A percentile compares a stretch with the other conserved stretches of the same genome.
Conservation (phyloP, 2,113 vertebrate genomes). For the Periophthalmodon schlosseri region DNA sequence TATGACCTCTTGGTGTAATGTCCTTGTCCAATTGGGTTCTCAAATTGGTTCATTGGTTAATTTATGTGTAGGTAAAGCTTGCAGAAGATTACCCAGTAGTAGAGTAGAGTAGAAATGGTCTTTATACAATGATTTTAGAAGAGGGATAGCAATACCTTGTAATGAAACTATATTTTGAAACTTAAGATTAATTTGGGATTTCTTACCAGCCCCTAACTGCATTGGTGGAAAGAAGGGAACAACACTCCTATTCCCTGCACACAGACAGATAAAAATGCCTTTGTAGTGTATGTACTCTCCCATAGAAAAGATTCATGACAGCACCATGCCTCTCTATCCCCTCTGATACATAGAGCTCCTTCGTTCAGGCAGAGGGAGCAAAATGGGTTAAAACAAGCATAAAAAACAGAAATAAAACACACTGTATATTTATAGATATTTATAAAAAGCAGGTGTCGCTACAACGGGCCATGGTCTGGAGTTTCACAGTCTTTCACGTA, state of each 20-base stretch:
- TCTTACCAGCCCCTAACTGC: not conserved
- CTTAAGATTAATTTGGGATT: not conserved
- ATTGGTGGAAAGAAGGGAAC: not conserved
- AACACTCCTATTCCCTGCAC: constrained; percentile 30
- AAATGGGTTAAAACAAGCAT: constrained; percentile 26
- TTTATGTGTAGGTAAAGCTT: too few species aligned
- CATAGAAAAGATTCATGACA: constrained; percentile 46
- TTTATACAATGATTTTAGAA: too few species aligned
- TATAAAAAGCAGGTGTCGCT: constrained; percentile 66
- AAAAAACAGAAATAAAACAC: constrained; percentile 51
- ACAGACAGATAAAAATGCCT: constrained; percentile 37
- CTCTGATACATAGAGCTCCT: constrained; percentile 7
- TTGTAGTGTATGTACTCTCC: constrained; percentile 26
- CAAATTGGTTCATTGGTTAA: too few species aligned
- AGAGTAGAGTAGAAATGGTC: too few species aligned
- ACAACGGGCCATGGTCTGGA: constrained; percentile 74
- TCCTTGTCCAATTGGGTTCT: too few species aligned
- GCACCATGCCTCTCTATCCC: constrained; percentile 7
- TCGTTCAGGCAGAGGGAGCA: constrained; percentile 28
- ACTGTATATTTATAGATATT: constrained; percentile 47
- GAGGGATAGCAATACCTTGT: too few species aligned
- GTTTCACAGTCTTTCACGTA: constrained; percentile 67
- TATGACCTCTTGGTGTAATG: too few species aligned
- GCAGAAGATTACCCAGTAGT: too few species aligned
- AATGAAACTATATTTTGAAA: too few species aligned